These are phyloP conservation scores for Volucella inanis DNA, from an alignment of 2,888 invertebrate species.

Conservation along the genomic window DNA sequence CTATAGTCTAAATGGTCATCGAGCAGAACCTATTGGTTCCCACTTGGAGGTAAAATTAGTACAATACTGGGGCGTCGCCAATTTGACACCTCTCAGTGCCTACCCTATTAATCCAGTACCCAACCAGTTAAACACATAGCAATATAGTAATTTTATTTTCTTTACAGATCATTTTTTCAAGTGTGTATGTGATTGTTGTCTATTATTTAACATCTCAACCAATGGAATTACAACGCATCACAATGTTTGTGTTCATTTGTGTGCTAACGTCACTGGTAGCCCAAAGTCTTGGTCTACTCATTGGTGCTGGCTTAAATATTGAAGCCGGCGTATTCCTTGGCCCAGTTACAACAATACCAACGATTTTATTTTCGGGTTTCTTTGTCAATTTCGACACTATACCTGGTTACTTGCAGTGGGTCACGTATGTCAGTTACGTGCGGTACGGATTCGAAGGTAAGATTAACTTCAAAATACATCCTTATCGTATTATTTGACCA, in stretches of 20 bases:
- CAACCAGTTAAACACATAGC: no score
- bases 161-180: constrained; percentile 91
- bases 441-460: constrained; percentile 94
- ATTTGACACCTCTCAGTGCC: no score
- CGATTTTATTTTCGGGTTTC: constrained; percentile 96
- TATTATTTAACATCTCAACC: constrained; percentile 98
- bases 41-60: no score
- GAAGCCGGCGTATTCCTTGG: constrained; percentile 92
- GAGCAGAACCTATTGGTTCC: no score
- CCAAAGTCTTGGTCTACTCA: constrained; percentile 95
- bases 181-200: constrained; percentile 93
- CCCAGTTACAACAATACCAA: constrained; percentile 95
- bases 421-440: constrained; percentile 95
- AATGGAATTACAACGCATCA: constrained; percentile 90
- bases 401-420: constrained; percentile 93
- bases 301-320: constrained; percentile 95
- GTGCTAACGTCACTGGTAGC: constrained; percentile 95
- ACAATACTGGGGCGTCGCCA: no score
- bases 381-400: constrained; percentile 96
- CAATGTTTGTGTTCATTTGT: constrained; percentile 83
- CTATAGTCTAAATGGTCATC: no score
- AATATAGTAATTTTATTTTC: constrained; percentile 33
- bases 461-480: background rate
- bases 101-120: no score
- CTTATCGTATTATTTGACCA: background rate